Conservation (phyloP, 2,888 invertebrate species). For the Orthonevra nobilis region DNA sequence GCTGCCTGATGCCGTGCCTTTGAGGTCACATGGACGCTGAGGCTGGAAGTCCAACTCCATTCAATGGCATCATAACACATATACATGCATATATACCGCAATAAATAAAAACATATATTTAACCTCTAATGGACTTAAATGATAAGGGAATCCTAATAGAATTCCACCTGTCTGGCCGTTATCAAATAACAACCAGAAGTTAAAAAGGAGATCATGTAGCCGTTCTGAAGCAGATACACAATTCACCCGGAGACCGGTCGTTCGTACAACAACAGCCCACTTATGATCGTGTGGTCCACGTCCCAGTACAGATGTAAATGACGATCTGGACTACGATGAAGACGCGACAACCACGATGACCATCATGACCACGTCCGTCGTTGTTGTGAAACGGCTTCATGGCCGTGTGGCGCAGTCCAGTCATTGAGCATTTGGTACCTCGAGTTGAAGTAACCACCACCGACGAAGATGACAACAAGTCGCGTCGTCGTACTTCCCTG, state of each 20-base stretch:
- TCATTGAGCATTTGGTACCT: conserved; percentile 5
- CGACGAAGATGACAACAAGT: conserved; percentile 2
- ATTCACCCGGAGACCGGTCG: conserved; percentile 16
- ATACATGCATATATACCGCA: conserved; percentile 40
- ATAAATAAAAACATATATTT: conserved; percentile 71
- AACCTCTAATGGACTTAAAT: conserved; percentile 73
- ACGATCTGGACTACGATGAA: conserved; percentile 62
- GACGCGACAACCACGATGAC: conserved; percentile 55
- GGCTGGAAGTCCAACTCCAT: too few relatives aligned
- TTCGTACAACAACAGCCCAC: too few relatives aligned
- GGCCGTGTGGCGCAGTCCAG: not conserved
- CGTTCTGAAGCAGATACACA: conserved; percentile 52
- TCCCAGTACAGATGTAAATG: conserved; percentile 65
- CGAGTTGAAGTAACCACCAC: conserved; percentile 20
- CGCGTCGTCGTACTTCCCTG: conserved; percentile 40
- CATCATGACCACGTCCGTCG: too few relatives aligned
- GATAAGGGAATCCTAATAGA: conserved; percentile 71
- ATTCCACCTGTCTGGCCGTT: conserved; percentile 71
- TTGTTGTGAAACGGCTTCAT: conserved; percentile 7
- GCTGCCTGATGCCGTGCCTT: too few relatives aligned
- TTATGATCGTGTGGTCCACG: conserved; percentile 62
- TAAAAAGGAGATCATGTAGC: conserved; percentile 72
- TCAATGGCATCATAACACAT: too few relatives aligned
- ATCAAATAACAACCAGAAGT: conserved; percentile 73
- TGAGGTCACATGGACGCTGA: conserved; percentile 32